Conservation (phyloP, 2,797 vertebrate species). For the Parauchenoglanis punctatus region DNA sequence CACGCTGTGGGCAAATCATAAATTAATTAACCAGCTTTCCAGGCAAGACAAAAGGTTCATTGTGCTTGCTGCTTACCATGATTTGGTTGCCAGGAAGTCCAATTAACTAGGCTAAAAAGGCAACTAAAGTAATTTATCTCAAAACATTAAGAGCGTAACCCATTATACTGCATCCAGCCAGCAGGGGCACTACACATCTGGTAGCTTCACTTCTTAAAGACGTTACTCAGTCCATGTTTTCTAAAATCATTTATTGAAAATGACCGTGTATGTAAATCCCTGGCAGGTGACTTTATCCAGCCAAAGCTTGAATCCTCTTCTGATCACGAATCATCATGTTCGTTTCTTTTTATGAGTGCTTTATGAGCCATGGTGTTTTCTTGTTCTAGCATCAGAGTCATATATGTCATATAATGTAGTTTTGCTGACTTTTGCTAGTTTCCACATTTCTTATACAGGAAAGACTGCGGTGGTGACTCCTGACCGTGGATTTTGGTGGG, state of each 20-base stretch:
- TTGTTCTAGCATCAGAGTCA: background rate
- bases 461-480: no score
- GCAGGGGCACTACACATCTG: no score
- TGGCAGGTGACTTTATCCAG: background rate
- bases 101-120: background rate
- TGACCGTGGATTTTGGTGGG: no score
- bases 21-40: no score
- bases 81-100: background rate
- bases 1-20: background rate
- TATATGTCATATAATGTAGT: no score
- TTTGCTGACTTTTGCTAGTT: no score
- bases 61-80: background rate
- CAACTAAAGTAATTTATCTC: background rate
- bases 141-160: background rate
- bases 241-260: background rate
- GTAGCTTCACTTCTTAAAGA: no score
- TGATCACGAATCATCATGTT: background rate
- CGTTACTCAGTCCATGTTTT: no score
- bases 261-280: background rate
- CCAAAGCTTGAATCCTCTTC: background rate
- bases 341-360: no score
- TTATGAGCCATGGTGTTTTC: background rate
- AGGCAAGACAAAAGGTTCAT: background rate
- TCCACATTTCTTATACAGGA: no score
- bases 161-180: no score